Base-by-base conservation (phyloP, 2,797 vertebrate genomes). In the Leptatherina wallacei region DNA sequence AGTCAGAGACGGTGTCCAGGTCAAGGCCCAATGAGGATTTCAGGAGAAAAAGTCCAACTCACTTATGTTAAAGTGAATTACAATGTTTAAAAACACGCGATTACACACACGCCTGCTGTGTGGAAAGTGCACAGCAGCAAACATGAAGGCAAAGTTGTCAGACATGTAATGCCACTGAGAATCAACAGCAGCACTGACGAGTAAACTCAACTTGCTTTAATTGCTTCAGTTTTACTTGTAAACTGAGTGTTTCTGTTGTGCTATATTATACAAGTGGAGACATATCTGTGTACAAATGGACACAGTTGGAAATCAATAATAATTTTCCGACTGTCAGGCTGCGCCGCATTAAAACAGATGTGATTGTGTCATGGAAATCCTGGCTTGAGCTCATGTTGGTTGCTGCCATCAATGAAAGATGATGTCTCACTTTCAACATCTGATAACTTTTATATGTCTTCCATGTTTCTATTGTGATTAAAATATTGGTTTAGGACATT, bases 1-100 rank as follows among this genome's bases (percentile, higher is more conserved):
- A 36, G 62, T 61, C 61, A 63, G n/a, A 54, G n/a, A 56, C 12
- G 12, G 27, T 4, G 42, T 4, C 16, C 13, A 64, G 61, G 67
- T 68, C 60, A 64, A 14, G n/a, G 68, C 40, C 60, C 38, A 35
- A 18, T 38, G 52, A 59, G 63, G 66, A 52, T 38, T 70, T 72
- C 24, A 61, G 14, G 30, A 20, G 2, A 55, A 71, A 61, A 58
- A 57, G 61, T 14, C 54, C 6, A 18, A 75, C 57, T 80, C 57
- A 60, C 33, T 64, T 40, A 5, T 58, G 57, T 72, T 59, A 51
- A 64, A 56, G 61, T 60, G 57, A 67, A 52, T 63, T 51, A 44
- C 44, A 65, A 36, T 22, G 2, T 55, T 18, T 62, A 54, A 44
- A 54, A 44, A 36, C 63, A 66, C 52, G 65, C 42, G 72, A 72